Evolutionary conservation across 2,797 vertebrate genomes (phyloP).

Genomic region (Hydrocynus forskahlii): DNA sequence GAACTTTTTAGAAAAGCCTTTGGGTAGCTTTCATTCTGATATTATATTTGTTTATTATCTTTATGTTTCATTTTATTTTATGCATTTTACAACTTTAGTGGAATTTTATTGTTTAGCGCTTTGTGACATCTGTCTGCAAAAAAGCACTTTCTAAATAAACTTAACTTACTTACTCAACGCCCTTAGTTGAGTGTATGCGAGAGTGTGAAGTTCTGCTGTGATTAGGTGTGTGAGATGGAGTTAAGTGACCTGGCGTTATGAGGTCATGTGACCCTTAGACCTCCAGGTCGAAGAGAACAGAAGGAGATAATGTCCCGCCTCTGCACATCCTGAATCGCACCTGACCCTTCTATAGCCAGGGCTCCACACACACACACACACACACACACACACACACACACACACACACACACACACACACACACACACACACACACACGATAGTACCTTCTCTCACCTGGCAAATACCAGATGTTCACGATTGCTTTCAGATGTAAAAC

Average conservation of each 20-base stretch:
- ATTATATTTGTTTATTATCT: too few species aligned
- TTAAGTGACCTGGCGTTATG: conserved; percentile 76
- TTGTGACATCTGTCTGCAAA: too few species aligned
- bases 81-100: too few species aligned
- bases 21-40: too few species aligned
- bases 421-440: conserved; percentile 51
- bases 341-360: conserved; percentile 55
- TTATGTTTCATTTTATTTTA: too few species aligned
- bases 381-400: conserved; percentile 48
- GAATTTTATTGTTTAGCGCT: too few species aligned
- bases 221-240: conserved; percentile 69
- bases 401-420: conserved; percentile 48
- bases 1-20: too few species aligned
- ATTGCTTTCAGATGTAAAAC: conserved; percentile 5
- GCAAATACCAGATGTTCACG: conserved; percentile 21
- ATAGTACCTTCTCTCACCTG: conserved; percentile 11
- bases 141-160: too few species aligned
- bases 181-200: not conserved
- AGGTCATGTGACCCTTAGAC: conserved; percentile 66
- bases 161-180: too few species aligned
- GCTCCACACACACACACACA: conserved; percentile 44
- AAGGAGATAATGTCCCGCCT: conserved; percentile 79
- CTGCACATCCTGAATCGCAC: conserved; percentile 70
- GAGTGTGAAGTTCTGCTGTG: conserved; percentile 46
- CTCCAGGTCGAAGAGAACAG: conserved; percentile 61